phyloP scores from a whole-genome alignment of 2,888 invertebrate genomes.

The Orthosia cruda region DNA sequence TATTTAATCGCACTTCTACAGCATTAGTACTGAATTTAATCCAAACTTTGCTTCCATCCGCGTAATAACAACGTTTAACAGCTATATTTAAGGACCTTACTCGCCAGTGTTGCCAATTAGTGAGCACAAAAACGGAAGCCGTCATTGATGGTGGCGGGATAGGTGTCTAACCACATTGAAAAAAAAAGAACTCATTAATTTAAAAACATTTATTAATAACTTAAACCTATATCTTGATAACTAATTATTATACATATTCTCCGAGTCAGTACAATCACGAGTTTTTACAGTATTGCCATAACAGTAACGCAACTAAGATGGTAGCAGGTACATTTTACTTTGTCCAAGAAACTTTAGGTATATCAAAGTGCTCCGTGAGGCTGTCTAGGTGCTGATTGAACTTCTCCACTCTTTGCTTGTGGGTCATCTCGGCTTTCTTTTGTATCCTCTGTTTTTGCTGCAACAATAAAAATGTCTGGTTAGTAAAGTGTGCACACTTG shows the following conservation, averaged over 20 bases:
- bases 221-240: slow-evolving; percentile 11
- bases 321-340: slow-evolving; percentile 92
- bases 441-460: slow-evolving; percentile 97
- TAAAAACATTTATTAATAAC: slow-evolving; percentile 7
- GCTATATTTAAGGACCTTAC: too few species aligned
- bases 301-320: background rate
- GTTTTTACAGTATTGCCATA: background rate
- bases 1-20: too few species aligned
- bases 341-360: slow-evolving; percentile 99
- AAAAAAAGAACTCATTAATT: background rate
- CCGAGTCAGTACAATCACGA: background rate
- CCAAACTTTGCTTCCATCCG: too few species aligned
- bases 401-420: slow-evolving; percentile 99
- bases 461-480: slow-evolving; percentile 74
- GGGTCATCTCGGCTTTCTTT: slow-evolving; percentile 98
- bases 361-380: slow-evolving; percentile 99
- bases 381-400: slow-evolving; percentile 98
- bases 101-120: too few species aligned
- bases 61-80: too few species aligned
- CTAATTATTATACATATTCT: background rate
- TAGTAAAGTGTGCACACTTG: background rate
- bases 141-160: too few species aligned
- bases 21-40: too few species aligned
- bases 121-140: too few species aligned
- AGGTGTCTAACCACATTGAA: too few species aligned